These are phyloP conservation scores for Trypoxylon attenuatum DNA, from an alignment of 2,888 invertebrate species.

Conservation along the genomic window DNA sequence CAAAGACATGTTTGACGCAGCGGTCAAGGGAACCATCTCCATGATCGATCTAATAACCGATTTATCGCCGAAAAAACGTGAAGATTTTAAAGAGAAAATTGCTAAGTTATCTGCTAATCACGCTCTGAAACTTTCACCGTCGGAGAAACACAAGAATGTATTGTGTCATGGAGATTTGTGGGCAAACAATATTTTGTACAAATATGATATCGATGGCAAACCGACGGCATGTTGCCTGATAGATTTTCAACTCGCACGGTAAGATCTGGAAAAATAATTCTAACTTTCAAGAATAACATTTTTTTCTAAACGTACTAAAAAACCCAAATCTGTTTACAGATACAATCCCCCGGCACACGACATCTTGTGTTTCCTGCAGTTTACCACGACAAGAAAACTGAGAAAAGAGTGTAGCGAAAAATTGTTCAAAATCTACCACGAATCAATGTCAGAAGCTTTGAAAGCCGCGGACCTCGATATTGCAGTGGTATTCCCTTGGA, in stretches of 20 bases:
- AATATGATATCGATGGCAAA: slow-evolving; percentile 59
- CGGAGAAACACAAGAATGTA: slow-evolving; percentile 63
- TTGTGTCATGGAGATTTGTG: slow-evolving; percentile 72
- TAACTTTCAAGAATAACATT: too few relatives aligned
- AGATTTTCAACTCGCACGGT: slow-evolving; percentile 77
- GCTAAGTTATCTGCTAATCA: slow-evolving; percentile 39
- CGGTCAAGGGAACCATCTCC: slow-evolving; percentile 60
- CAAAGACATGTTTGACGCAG: slow-evolving; percentile 56
- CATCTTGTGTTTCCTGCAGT: slow-evolving; percentile 66
- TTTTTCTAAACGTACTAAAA: too few relatives aligned
- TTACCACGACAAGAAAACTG: slow-evolving; percentile 62
- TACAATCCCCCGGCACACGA: slow-evolving; percentile 71
- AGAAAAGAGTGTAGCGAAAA: slow-evolving; percentile 56
- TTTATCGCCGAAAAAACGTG: slow-evolving; percentile 40
- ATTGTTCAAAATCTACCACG: slow-evolving; percentile 61
- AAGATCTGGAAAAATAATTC: too few relatives aligned
- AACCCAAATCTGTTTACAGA: slow-evolving; percentile 13
- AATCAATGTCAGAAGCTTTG: slow-evolving; percentile 45
- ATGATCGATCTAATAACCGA: slow-evolving; percentile 56
- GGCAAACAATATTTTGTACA: slow-evolving; percentile 71
- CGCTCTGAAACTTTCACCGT: slow-evolving; percentile 54
- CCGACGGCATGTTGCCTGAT: slow-evolving; percentile 67
- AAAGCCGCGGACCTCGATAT: slow-evolving; percentile 45
- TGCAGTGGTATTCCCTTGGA: slow-evolving; percentile 51
- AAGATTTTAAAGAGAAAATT: slow-evolving; percentile 52